phyloP scores from a whole-genome alignment of 2,797 vertebrate genomes.

The Hozukius guyotensis region DNA sequence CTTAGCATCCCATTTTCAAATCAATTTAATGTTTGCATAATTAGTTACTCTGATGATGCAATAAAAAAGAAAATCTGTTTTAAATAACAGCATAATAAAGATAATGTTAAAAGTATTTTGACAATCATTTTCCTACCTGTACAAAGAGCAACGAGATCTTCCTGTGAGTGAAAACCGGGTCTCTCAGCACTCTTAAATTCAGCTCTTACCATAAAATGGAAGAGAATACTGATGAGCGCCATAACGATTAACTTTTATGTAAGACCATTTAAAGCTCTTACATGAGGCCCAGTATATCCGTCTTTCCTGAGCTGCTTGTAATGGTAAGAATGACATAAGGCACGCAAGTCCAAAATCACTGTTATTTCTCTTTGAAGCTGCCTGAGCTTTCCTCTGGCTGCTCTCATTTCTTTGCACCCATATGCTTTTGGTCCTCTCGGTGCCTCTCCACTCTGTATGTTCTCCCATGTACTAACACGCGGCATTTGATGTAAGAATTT shows the following conservation, averaged over 20 bases:
- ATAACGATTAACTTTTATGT: neutral
- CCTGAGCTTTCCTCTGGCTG: neutral
- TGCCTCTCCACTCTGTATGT: neutral
- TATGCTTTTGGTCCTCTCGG: neutral
- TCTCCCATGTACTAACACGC: neutral
- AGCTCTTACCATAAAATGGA: neutral
- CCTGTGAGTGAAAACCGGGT: neutral
- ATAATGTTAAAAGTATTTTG: neutral
- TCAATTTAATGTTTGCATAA: neutral
- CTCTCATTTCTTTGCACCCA: conserved; percentile 17
- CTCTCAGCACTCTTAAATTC: neutral
- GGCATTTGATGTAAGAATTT: conserved; percentile 6
- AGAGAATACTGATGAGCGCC: neutral
- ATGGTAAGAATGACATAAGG: neutral
- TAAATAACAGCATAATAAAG: neutral
- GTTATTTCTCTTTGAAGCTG: conserved; percentile 29
- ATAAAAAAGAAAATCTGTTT: neutral
- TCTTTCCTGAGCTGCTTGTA: neutral
- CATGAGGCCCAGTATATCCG: neutral
- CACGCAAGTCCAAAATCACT: neutral
- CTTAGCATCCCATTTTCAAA: neutral
- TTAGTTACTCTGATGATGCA: neutral
- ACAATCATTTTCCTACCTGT: neutral
- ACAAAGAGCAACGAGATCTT: neutral
- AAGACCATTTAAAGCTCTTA: neutral